Evolutionary conservation across 2,113 vertebrate species (phyloP).

Genomic region (Athene noctua): DNA sequence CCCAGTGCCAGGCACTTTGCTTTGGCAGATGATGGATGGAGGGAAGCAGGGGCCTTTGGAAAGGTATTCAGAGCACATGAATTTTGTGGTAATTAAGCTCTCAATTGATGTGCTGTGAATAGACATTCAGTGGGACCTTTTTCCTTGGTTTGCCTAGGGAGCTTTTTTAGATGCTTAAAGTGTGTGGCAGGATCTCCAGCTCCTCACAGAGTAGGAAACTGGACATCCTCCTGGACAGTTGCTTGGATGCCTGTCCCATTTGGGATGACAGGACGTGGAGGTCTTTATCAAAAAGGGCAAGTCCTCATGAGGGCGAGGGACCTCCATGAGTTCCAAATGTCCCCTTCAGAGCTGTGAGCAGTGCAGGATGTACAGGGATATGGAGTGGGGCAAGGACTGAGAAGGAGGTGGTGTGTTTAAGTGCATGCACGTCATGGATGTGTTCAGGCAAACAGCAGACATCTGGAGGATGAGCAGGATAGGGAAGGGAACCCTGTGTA

Average conservation of each 20-base stretch:
- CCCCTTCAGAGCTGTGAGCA: background rate
- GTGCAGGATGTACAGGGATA: background rate
- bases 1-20: background rate
- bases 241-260: background rate
- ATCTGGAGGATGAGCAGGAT: background rate
- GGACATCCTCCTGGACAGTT: background rate
- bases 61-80: background rate
- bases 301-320: background rate
- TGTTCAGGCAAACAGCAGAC: background rate
- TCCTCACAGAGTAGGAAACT: background rate
- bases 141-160: background rate
- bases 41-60: background rate
- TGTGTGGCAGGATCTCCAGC: background rate
- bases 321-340: background rate
- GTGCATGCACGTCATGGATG: fast-evolving
- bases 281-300: background rate
- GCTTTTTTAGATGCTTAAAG: background rate
- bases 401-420: background rate
- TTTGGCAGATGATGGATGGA: background rate
- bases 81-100: background rate
- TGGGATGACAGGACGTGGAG: background rate
- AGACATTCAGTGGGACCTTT: background rate
- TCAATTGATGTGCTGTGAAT: background rate
- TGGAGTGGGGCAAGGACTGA: background rate
- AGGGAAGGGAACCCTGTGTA: slow-evolving; percentile 12